Base-by-base conservation (phyloP, 2,888 invertebrate species). In the Drosophila mimica region DNA sequence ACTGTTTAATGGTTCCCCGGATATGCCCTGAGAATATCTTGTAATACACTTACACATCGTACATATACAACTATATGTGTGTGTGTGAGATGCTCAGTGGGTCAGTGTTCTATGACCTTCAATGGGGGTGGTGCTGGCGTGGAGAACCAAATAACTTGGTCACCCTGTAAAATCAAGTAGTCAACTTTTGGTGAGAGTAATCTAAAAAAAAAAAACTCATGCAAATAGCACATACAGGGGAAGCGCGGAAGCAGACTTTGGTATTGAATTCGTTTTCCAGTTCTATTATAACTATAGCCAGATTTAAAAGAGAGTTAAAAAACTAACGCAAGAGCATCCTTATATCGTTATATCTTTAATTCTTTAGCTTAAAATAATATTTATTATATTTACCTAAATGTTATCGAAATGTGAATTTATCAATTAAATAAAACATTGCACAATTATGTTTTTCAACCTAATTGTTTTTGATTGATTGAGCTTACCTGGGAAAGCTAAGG, bases 91-190 rank as follows among this genome's bases (percentile, higher is more conserved):
- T 15, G 15, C 53, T 69, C 53, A 80, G 63, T 79, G 74, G 79
- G 79, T 79, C 77, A 79, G 77, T 63, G 63, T 65, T 70, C 59
- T 71, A 48, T 64, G 76, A 77, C 77, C 77, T 78, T 78, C 70
- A 25, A 33, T 33, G 36, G 17, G 46, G 56, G 11, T 31, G 43
- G 65, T 17, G 30, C 17, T 30, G 54, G n/a, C 17, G 36, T 11
- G 34, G 25, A 13, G 8, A 48, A 58, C 46, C 5, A 30, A 34
- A 28, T 17, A 36, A 54, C 53, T 63, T 64, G 43, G 59, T n/a
- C 59, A 48, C 36, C 43, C 36, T 43, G 25, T 64, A 61, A 71
- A 75, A 25, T 46, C 79, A 79, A 67, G 61, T 17, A 64, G 53
- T 61, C 61, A 46, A 74, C 65, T 58, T 46, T 17, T n/a, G n/a